Conservation (phyloP, 2,113 vertebrate genomes). For the Peromyscus polionotus region DNA sequence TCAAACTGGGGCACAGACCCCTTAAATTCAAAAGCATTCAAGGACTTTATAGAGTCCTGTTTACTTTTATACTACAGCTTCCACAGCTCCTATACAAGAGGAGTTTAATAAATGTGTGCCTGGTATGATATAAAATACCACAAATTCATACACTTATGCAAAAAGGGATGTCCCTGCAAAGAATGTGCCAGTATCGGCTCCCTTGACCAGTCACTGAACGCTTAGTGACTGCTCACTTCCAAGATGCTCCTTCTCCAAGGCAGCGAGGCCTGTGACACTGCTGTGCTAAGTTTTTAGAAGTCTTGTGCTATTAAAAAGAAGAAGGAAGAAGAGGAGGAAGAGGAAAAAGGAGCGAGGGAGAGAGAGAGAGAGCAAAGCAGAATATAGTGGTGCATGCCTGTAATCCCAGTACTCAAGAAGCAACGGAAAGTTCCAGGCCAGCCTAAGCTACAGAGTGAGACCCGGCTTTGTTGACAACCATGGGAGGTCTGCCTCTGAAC, state of each 20-base stretch:
- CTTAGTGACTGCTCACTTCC: neutral
- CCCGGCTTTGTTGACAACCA: neutral
- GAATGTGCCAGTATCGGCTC: neutral
- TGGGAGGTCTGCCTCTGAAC: neutral
- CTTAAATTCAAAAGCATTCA: slow-evolving; percentile 44
- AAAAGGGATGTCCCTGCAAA: neutral
- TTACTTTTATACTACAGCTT: neutral
- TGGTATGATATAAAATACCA: neutral
- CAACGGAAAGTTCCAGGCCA: neutral
- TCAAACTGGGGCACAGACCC: neutral
- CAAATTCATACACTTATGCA: neutral
- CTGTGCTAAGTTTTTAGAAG: neutral
- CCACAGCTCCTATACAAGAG: neutral
- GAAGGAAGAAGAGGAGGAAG: too few species aligned
- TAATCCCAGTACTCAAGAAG: neutral
- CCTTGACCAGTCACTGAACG: neutral
- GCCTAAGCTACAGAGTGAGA: neutral
- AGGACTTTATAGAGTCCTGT: slow-evolving; percentile 8
- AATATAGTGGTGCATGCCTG: too few species aligned
- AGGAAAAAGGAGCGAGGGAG: too few species aligned
- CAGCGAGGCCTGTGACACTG: neutral
- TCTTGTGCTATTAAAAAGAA: neutral
- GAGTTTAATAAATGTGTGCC: neutral
- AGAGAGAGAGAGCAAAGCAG: neutral
- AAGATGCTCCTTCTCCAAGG: neutral